Evolutionary conservation across 2,888 invertebrate species (phyloP), one percentile per base, ranked within the genome.

Genomic region (Chloromyia formosa): DNA sequence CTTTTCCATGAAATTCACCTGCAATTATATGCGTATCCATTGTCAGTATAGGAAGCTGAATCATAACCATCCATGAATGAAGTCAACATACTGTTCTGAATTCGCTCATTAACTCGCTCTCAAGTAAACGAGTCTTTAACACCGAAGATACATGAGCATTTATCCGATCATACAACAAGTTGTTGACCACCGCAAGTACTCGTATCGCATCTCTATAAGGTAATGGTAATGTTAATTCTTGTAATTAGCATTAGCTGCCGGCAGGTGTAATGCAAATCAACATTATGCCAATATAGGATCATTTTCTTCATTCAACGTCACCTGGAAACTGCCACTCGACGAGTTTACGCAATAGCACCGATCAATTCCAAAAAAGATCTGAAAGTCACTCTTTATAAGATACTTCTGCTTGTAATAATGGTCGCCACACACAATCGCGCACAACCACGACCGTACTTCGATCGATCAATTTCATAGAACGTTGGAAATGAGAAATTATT

Each of bases 241-340:
- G 18, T 71, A 20, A 71, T 71, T 71, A 71, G 40, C 58, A 71
- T 58, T 27, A 58, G 35, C 35, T 23, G 56, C 42, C 71, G 71
- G 40, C 56, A 71, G 53, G 71, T 71, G 71, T 35, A 56, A 62
- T 10, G 18, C 10, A 35, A 66, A 66, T 66, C 14, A 22, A 49
- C 3, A 1, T 40, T 27, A 49, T 9, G 66, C 42, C 5, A 22
- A 66, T 23, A 66, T 49, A 16, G 66, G 2, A 49, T 23, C 42
- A 49, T 23, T 42, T 49, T 49, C 66, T 66, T 66, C 3, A 35
- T 12, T 20, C 49, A 66, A 10, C 27, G 7, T 35, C 27, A 35
- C 27, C 27, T 35, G 27, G 27, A 35, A 35, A 35, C 7, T 35
- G 22, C 49, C 45, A 49, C 45, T 66, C 42, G 49, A 45, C 18